Evolutionary conservation across 1,140 invertebrate genomes (phyloP).

Genomic region (Tribolium castaneum): DNA sequence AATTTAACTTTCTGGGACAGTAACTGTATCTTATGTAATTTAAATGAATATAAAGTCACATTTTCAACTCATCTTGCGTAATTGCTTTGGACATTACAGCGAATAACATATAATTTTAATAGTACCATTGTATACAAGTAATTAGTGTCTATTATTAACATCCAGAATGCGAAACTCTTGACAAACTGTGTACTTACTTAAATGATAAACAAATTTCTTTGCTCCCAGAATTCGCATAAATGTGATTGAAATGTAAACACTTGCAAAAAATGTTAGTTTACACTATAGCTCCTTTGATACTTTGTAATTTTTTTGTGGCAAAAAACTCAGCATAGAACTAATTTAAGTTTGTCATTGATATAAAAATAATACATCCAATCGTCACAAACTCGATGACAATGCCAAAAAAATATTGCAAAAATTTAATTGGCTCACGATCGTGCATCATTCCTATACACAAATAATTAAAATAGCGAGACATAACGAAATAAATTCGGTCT

Average conservation of each 20-base stretch:
- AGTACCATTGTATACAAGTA: background rate
- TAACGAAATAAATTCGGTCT: background rate
- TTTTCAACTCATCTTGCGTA: background rate
- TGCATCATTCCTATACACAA: conserved; percentile 8
- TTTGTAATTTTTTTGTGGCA: background rate
- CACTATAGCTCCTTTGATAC: background rate
- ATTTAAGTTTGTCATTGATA: background rate
- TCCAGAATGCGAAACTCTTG: background rate
- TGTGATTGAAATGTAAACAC: background rate
- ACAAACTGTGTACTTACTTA: background rate
- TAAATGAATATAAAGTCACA: background rate
- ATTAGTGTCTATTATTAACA: background rate
- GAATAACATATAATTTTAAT: background rate
- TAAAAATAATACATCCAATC: conserved; percentile 18
- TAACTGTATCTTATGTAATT: background rate
- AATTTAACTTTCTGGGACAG: background rate
- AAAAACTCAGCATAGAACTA: background rate
- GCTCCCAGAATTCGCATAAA: background rate
- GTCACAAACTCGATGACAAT: conserved; percentile 20
- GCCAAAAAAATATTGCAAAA: conserved; percentile 26
- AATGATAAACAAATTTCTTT: background rate
- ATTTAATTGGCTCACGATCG: background rate
- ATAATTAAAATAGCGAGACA: conserved; percentile 16
- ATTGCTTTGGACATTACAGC: background rate
- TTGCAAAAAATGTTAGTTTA: background rate